Base-by-base conservation (phyloP, 2,797 vertebrate genomes). In the Sebastes melanostomus region DNA sequence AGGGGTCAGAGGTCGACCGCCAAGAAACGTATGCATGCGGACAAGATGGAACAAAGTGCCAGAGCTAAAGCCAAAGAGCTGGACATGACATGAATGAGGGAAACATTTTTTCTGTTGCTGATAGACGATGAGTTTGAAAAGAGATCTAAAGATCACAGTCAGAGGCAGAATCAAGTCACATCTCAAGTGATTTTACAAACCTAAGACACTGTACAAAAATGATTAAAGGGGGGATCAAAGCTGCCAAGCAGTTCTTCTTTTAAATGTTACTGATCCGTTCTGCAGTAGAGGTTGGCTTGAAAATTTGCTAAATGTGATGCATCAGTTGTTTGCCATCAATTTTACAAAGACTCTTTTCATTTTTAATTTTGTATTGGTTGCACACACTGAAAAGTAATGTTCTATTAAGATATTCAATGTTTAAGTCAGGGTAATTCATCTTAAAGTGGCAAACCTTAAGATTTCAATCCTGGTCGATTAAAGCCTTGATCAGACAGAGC, bases 1-100 rank as follows among this genome's bases (percentile, higher is more conserved):
- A 84, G 67, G 76, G n/a, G 13, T 80, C 69, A 42, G 42, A 11
- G 46, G 27, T 74, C 71, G 16, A 29, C 27, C 14, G 2, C 27
- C 24, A 55, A 66, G 20, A 62, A 6, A 14, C 0, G 56, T 8
- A 46, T 22, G 55, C n/a, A 30, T 1, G 59, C 5, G 5, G 63
- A 79, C 32, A 77, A 42, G 68, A 36, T 52, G 22, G 34, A 6
- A 42, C 60, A 46, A 69, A 22, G 32, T 8, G 4, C 38, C 11
- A 32, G 24, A 54, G 34, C 42, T 70, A 27, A 74, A 83, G 75
- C 22, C 42, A 38, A 66, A 81, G 27, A 82, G 10, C 4, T n/a
- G 32, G 65, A 75, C 36, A 18, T 60, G n/a, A 78, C 58, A 69
- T 54, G 10, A 76, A n/a, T 16, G n/a, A 69, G 13, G 10, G 11